Percentiles rank a stretch among this genome's conserved stretches.
These are phyloP conservation scores for Puntigrus tetrazona DNA, from an alignment of 2,113 vertebrate species.

Conservation along the genomic window DNA sequence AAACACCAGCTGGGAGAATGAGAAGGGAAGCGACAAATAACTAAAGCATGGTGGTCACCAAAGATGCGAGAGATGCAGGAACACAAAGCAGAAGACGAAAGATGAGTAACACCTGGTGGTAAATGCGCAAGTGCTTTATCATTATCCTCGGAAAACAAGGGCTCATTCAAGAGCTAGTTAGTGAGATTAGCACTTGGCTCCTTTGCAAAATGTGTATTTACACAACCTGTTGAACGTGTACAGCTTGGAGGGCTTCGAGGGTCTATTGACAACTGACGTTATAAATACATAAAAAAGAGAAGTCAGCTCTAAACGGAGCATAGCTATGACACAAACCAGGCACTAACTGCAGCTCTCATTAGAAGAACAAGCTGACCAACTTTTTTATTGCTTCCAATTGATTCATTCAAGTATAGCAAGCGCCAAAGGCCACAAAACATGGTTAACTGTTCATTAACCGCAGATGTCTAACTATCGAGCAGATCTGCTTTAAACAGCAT, in stretches of 20 bases:
- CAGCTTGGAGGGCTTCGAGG: background rate
- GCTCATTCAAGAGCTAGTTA: background rate
- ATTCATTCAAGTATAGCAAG: background rate
- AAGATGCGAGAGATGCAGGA: background rate
- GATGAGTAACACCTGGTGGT: background rate
- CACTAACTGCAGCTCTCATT: background rate
- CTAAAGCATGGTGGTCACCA: background rate
- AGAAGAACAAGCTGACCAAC: background rate
- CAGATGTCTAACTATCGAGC: background rate
- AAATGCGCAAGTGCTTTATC: background rate
- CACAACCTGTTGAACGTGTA: background rate
- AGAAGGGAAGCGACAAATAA: background rate
- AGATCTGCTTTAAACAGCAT: background rate
- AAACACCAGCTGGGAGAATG: slow-evolving; percentile 41
- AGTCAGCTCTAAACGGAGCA: background rate
- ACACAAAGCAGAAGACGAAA: background rate
- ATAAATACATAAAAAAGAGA: background rate
- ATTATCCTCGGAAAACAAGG: slow-evolving; percentile 2
- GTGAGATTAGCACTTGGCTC: background rate
- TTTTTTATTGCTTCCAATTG: background rate
- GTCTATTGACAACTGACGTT: background rate
- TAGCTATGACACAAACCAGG: background rate
- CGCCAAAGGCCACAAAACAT: background rate
- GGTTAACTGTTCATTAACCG: background rate
- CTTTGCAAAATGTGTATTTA: slow-evolving; percentile 10